These are phyloP conservation scores for Corydoras sp. DNA, from an alignment of 2,113 vertebrate species.

Conservation along the genomic window DNA sequence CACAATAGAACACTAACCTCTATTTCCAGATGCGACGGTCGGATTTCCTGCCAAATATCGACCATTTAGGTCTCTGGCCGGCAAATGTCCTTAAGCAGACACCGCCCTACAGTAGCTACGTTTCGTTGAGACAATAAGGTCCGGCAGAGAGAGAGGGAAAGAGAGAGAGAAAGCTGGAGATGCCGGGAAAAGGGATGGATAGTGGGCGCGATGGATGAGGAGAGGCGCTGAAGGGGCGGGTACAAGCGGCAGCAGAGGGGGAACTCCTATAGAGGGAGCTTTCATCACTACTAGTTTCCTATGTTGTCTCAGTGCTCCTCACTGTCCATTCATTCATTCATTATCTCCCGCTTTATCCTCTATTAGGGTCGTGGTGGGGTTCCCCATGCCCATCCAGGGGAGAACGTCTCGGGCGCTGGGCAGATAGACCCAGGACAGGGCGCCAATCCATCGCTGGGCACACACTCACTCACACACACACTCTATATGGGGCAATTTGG, in stretches of 20 bases:
- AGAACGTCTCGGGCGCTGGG: too few relatives aligned
- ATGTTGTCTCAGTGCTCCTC: not conserved
- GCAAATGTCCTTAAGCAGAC: slow-evolving; percentile 41
- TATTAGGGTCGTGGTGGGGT: too few relatives aligned
- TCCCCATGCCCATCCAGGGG: too few relatives aligned
- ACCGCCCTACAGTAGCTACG: slow-evolving; percentile 50
- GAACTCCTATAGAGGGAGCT: slow-evolving; percentile 53
- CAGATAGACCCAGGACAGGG: too few relatives aligned
- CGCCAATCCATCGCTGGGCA: too few relatives aligned
- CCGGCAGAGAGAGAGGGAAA: slow-evolving; percentile 43
- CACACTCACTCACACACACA: too few relatives aligned
- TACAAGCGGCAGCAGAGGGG: slow-evolving; percentile 46
- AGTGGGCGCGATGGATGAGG: slow-evolving; percentile 41
- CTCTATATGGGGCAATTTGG: too few relatives aligned
- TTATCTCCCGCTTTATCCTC: too few relatives aligned
- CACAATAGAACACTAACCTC: slow-evolving; percentile 51
- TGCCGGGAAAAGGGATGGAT: slow-evolving; percentile 45
- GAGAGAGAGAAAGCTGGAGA: slow-evolving; percentile 33
- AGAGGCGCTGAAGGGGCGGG: slow-evolving; percentile 56
- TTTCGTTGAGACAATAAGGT: slow-evolving; percentile 44
- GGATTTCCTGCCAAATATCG: slow-evolving; percentile 51
- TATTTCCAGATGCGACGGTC: slow-evolving; percentile 56
- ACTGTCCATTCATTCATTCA: too few relatives aligned
- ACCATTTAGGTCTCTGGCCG: slow-evolving; percentile 53
- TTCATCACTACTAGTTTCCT: not conserved